Conservation (phyloP, 2,113 vertebrate species). For the Phyllostomus hastatus region DNA sequence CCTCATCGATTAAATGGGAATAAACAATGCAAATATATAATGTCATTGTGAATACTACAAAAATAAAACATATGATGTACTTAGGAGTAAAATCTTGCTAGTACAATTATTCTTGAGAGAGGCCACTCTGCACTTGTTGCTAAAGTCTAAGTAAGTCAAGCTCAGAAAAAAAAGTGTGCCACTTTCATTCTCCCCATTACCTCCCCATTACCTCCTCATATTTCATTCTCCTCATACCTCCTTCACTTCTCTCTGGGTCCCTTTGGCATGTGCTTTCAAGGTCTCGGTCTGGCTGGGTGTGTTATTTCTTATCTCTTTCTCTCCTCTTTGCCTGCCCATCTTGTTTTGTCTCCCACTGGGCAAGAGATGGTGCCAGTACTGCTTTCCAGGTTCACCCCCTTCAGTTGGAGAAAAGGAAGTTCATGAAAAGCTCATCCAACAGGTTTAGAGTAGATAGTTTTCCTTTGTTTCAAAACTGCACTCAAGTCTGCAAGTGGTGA, state of each 20-base stretch:
- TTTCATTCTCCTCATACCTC: not conserved
- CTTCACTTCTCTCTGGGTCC: not conserved
- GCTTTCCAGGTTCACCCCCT: not conserved
- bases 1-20: not conserved
- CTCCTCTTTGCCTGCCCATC: not conserved
- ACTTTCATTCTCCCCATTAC: not conserved
- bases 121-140: not conserved
- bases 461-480: conserved; percentile 47
- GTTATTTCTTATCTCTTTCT: not conserved
- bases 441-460: not conserved
- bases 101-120: not conserved
- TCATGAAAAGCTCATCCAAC: not conserved
- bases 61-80: not conserved
- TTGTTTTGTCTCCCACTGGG: not conserved
- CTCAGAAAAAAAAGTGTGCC: not conserved
- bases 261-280: not conserved
- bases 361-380: not conserved
- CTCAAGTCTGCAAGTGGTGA: not conserved
- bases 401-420: conserved; percentile 21
- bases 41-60: not conserved
- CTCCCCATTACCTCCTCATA: not conserved
- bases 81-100: not conserved
- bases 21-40: not conserved
- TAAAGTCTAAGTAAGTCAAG: not conserved
- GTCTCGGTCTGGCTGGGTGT: not conserved